Evolutionary conservation across 2,113 vertebrate species (phyloP), one percentile per base, ranked within the genome.

Genomic region (Lepidothrix coronata): DNA sequence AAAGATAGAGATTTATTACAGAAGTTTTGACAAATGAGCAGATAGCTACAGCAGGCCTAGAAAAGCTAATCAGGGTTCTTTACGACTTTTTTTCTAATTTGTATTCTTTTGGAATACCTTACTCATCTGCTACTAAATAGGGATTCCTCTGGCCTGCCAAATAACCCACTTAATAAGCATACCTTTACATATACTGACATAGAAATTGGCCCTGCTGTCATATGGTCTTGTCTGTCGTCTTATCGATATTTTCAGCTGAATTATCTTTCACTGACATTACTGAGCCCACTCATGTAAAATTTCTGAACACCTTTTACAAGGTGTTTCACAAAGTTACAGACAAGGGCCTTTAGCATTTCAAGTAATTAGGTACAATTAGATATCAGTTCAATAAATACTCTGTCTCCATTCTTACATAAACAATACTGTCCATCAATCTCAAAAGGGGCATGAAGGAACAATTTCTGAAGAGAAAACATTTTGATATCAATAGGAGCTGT

Each of bases 141-240:
- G 61, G 62, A 91, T 84, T 95, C 71, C 85, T 93, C 66, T 82
- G 30, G 73, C 62, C 92, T 95, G 62, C 88, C 90, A 97, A 98
- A 93, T 81, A 96, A 79, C 43, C 39, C 52, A 79, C 95, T 96
- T 89, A 70, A 97, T 96, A 91, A 95, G 72, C 68, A 93, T 96
- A 88, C 22, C 74, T 95, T 97, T 95, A 80, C 81, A 95, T 93
- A 85, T 49, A 89, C 49, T 92, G 86, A 73, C 88, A 87, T 48
- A 91, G 55, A 93, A 67, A 79, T 30, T 24, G 14, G 58, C 20
- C 14, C 35, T 14, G 31, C 30, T 51, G 13, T 63, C n/a, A 33
- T 76, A 48, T 33, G 10, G 5, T 52, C 39, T 68, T 46, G 6
- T 41, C 57, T 55, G 11, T 35, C 16, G n/a, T 68, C 5, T 21